Conservation (phyloP, 2,113 vertebrate genomes). For the Hippocampus guttulatus region DNA sequence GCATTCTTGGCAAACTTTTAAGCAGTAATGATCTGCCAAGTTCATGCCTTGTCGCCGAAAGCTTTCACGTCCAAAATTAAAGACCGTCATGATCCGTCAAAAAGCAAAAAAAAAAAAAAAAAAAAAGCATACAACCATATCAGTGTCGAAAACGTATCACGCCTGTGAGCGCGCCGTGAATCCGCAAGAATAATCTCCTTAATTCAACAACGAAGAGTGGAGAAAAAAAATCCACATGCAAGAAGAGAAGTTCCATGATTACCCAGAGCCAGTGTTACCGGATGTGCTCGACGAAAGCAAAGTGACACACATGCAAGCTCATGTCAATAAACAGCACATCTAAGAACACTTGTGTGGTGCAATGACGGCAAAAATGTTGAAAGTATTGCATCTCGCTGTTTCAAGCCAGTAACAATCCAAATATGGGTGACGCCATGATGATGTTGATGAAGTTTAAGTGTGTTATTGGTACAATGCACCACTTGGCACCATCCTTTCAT, state of each 20-base stretch:
- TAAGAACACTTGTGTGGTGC: conserved; percentile 74
- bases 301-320: conserved; percentile 52
- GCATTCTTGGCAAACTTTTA: conserved; percentile 59
- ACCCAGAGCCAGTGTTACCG: conserved; percentile 27
- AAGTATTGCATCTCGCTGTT: conserved; percentile 71
- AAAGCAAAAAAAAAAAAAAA: conserved; percentile 10
- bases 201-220: conserved; percentile 19
- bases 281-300: conserved; percentile 37
- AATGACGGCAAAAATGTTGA: conserved; percentile 62
- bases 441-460: background rate
- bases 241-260: conserved; percentile 15
- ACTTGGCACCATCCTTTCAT: conserved; percentile 11
- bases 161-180: conserved; percentile 41
- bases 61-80: conserved; percentile 46
- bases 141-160: conserved; percentile 39
- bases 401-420: conserved; percentile 57
- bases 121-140: conserved; percentile 39
- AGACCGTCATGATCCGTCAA: conserved; percentile 28
- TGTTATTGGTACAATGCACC: conserved; percentile 11
- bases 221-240: conserved; percentile 20
- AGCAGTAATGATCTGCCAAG: conserved; percentile 63
- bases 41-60: conserved; percentile 57
- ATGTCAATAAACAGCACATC: conserved; percentile 58
- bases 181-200: conserved; percentile 29
- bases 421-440: conserved; percentile 19